Evolutionary conservation across 2,797 vertebrate genomes (phyloP).

Genomic region (Ctenochaetus hawaiiensis): DNA sequence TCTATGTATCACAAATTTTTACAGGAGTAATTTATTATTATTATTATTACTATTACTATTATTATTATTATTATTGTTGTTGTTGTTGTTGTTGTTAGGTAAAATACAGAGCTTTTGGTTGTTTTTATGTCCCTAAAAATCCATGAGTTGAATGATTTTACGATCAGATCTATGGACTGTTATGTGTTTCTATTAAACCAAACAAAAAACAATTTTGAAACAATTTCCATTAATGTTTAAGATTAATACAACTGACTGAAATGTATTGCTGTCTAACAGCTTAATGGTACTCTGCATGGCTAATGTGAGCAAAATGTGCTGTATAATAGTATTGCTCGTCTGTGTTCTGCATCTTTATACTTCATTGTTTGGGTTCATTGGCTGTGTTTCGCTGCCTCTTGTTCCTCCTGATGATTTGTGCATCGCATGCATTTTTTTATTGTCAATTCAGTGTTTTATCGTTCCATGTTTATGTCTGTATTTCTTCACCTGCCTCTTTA

Average conservation of each 20-base stretch:
- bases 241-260: background rate
- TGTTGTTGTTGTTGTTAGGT: no score
- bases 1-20: no score
- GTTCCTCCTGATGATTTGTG: background rate
- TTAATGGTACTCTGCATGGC: background rate
- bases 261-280: background rate
- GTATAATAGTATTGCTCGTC: background rate
- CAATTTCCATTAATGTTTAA: background rate
- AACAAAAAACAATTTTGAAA: background rate
- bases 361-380: background rate
- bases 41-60: background rate
- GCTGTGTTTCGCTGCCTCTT: background rate
- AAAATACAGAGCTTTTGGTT: background rate
- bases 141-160: background rate
- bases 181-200: background rate
- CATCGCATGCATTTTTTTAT: background rate
- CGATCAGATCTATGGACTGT: background rate
- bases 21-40: no score
- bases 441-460: background rate
- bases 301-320: background rate
- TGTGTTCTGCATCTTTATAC: background rate
- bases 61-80: background rate
- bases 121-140: background rate
- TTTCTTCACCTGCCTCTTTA: slow-evolving; percentile 9
- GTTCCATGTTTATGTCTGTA: background rate